These are phyloP conservation scores for Drosophila pandora DNA, from an alignment of 1,140 invertebrate genomes.

Conservation along the genomic window DNA sequence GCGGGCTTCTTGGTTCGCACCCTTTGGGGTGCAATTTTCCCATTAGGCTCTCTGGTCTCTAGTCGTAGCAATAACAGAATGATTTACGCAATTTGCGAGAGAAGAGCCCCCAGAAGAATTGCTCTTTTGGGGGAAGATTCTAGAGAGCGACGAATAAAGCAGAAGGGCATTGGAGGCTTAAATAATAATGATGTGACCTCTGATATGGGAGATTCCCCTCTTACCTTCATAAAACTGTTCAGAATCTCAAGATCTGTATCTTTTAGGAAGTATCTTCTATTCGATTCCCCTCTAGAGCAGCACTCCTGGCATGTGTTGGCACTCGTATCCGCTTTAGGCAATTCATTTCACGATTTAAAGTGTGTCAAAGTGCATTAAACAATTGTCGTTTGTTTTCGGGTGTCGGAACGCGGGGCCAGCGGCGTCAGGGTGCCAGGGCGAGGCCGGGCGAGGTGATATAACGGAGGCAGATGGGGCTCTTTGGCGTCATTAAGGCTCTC, in stretches of 20 bases:
- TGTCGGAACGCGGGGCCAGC: constrained; percentile 6
- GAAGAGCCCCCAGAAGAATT: constrained; percentile 3
- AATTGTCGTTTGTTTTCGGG: constrained; percentile 65
- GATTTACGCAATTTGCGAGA: constrained; percentile 28
- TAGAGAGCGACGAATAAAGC: not conserved
- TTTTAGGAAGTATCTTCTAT: constrained; percentile 13
- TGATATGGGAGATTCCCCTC: too few relatives aligned
- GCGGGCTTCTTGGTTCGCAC: constrained; percentile 26
- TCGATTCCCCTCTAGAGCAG: not conserved
- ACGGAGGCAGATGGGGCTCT: constrained; percentile 24
- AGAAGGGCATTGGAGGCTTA: too few relatives aligned
- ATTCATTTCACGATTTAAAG: constrained; percentile 58
- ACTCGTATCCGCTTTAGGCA: constrained; percentile 30
- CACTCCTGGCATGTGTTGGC: constrained; percentile 2
- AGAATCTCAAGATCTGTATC: too few relatives aligned
- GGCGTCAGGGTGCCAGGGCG: not conserved
- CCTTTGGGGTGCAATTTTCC: constrained; percentile 48
- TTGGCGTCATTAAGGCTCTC: constrained; percentile 39
- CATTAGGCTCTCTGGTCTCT: constrained; percentile 19
- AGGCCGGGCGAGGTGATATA: constrained; percentile 6
- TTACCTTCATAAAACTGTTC: too few relatives aligned
- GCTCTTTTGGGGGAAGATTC: constrained; percentile 9
- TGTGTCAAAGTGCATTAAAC: constrained; percentile 79
- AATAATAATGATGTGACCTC: too few relatives aligned
- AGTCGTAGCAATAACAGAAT: constrained; percentile 31